Evolutionary conservation across 2,888 invertebrate species (phyloP), one percentile per base, ranked within the genome.

Genomic region (Drosophila meridiana): DNA sequence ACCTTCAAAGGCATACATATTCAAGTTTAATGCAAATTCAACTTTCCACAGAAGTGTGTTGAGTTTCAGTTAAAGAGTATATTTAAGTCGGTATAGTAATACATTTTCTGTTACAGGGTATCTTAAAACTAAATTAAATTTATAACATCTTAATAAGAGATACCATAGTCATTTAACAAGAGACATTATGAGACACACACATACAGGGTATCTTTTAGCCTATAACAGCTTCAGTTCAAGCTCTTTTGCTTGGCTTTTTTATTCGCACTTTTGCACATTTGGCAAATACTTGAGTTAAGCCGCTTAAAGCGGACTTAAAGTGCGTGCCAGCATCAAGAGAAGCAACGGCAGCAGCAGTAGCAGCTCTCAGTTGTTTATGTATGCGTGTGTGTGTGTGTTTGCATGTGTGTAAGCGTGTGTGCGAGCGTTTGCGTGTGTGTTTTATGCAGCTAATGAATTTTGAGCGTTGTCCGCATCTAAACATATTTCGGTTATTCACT

Each of bases 371-470:
- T 20, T 48, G 14, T 43, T 42, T 40, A 34, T 57, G 20, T 57
- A 32, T 45, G 20, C 9, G 9, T n/a, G 20, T 43, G 42, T 40
- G 36, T 43, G 42, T 40, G 36, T 42, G 45, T 55, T 40, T 40
- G 38, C 6, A 14, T 40, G 52, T 36, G 7, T 48, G 40, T 34
- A 40, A 62, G 58, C 69, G 50, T 56, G 26, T 45, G 28, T 26
- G 20, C 20, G 36, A 50, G 42, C 56, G 43, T 61, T 42, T 67
- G 26, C 42, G 63, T 67, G 55, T 66, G 48, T 62, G 64, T 36
- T 60, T 58, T 50, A 70, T 76, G 78, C 67, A 80, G 81, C 82
- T 91, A 84, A 91, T 90, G 91, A 89, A 86, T 86, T 89, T 87
- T 80, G 74, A 78, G 68, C 67, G 48, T 57, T 76, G 55, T 61